Base-by-base conservation (phyloP, 1,140 invertebrate genomes). In the Atta cephalotes region DNA sequence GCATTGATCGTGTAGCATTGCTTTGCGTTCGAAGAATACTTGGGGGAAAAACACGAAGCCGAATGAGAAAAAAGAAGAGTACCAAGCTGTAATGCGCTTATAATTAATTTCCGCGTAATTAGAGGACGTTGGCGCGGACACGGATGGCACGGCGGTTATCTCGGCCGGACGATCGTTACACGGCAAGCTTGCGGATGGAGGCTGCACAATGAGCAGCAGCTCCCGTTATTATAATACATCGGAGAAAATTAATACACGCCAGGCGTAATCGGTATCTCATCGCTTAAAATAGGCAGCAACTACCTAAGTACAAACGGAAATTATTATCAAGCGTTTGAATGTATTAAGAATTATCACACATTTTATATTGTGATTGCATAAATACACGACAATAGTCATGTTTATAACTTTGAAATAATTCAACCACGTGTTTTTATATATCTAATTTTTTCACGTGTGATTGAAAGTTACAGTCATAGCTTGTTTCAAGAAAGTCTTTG, bases 41-140 rank as follows among this genome's bases (percentile, higher is more conserved):
- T 25, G 49, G 9, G 14, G 45, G 80, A 76, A 76, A 68, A 84
- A 87, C 56, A 18, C 65, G 45, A 49, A 60, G 39, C 39, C 10
- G 28, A 68, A 80, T 31, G 25, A 62, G 65, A 81, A 62, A 74
- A 82, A 72, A 76, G 51, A 84, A 56, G 31, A 63, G 49, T 56
- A 51, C 12, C 62, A 14, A 28, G 45, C 65, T 65, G 80, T 87
- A 87, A 86, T 79, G 74, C 71, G 86, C 68, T 88, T 89, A 87
- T 91, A 93, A 93, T 92, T 92, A 91, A 92, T 92, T 89, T 90
- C 85, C 86, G 88, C 89, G 91, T 93, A 93, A 93, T 93, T 93
- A 93, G 89, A 87, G 85, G 87, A 87, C 70, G 80, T 71, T 84
- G 70, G 88, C 87, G 74, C 77, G 76, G 86, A 80, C 65, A 72